phyloP scores from a whole-genome alignment of 2,113 vertebrate genomes.

The Lates calcarifer region DNA sequence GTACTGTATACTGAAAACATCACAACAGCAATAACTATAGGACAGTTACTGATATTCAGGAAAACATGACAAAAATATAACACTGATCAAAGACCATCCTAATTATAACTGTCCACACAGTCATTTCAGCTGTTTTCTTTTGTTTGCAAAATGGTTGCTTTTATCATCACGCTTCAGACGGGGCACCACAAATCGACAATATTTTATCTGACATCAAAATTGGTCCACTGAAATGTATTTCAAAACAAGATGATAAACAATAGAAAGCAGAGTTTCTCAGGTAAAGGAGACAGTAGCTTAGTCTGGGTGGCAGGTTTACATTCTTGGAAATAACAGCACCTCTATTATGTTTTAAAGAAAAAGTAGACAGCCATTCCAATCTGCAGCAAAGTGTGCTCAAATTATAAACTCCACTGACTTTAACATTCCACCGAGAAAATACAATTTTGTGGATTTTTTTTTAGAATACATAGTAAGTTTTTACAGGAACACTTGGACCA shows the following conservation, averaged over 20 bases:
- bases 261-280: slow-evolving; percentile 33
- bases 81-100: slow-evolving; percentile 29
- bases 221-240: slow-evolving; percentile 53
- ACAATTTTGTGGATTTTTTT: slow-evolving; percentile 66
- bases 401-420: slow-evolving; percentile 34
- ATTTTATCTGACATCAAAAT: slow-evolving; percentile 64
- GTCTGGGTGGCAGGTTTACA: slow-evolving; percentile 60
- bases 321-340: slow-evolving; percentile 75
- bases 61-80: slow-evolving; percentile 63
- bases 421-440: slow-evolving; percentile 58
- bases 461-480: slow-evolving; percentile 16
- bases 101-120: slow-evolving; percentile 27
- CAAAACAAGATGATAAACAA: slow-evolving; percentile 31
- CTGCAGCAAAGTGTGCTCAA: slow-evolving; percentile 25
- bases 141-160: slow-evolving; percentile 16
- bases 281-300: slow-evolving; percentile 43
- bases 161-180: slow-evolving; percentile 25
- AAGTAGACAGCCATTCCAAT: slow-evolving; percentile 14
- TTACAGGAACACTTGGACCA: slow-evolving; percentile 30
- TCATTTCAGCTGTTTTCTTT: slow-evolving; percentile 12
- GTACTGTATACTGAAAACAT: slow-evolving; percentile 49
- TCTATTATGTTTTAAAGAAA: slow-evolving; percentile 52
- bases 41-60: slow-evolving; percentile 57
- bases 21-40: slow-evolving; percentile 38
- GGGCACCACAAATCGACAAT: slow-evolving; percentile 18